Conservation (phyloP, 2,888 invertebrate species). For the Galeopsomyia nigrocyanea region DNA sequence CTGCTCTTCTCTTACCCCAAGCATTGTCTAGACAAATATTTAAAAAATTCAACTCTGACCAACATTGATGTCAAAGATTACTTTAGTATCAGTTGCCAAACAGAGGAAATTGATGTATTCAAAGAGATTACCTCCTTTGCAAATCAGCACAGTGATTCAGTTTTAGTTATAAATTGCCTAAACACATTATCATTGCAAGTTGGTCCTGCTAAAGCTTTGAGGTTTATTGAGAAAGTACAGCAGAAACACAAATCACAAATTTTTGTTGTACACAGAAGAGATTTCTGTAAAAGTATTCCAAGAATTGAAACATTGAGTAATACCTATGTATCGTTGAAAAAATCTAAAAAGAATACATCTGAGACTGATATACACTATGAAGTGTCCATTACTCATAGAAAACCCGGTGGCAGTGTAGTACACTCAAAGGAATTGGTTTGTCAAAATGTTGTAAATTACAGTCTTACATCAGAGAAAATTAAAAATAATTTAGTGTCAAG, state of each 20-base stretch:
- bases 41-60: conserved; percentile 47
- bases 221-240: conserved; percentile 59
- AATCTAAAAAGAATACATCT: conserved; percentile 42
- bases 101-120: conserved; percentile 50
- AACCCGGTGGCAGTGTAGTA: conserved; percentile 57
- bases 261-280: conserved; percentile 61
- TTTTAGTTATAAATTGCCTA: conserved; percentile 61
- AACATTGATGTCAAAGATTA: conserved; percentile 59
- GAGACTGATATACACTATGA: conserved; percentile 33
- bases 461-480: conserved; percentile 54
- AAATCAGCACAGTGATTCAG: conserved; percentile 49
- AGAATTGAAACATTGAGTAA: conserved; percentile 62
- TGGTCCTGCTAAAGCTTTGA: conserved; percentile 56
- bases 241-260: conserved; percentile 54
- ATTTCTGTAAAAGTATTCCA: conserved; percentile 56
- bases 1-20: conserved; percentile 60
- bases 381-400: conserved; percentile 55
- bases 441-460: conserved; percentile 56
- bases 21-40: conserved; percentile 48
- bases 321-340: conserved; percentile 58
- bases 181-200: conserved; percentile 58
- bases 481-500: background rate
- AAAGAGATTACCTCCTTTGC: conserved; percentile 52
- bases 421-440: conserved; percentile 55
- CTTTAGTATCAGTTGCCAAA: conserved; percentile 54